These are phyloP conservation scores for Lutraria rhynchaena DNA, from an alignment of 1,140 invertebrate species.

Conservation along the genomic window DNA sequence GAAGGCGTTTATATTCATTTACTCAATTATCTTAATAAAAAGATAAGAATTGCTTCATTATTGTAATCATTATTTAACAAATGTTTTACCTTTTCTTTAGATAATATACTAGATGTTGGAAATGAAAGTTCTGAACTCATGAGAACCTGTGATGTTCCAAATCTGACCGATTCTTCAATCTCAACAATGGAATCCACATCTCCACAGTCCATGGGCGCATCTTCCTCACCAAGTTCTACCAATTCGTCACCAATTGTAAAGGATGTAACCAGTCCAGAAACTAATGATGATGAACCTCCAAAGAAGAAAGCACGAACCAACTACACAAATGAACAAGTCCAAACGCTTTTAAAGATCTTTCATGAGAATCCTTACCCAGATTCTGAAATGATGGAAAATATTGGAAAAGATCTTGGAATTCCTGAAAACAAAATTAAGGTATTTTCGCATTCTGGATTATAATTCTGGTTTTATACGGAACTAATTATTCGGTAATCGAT, in stretches of 20 bases:
- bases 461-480: too few species aligned
- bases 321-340: slow-evolving; percentile 69
- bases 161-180: slow-evolving; percentile 63
- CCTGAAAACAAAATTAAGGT: slow-evolving; percentile 72
- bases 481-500: too few species aligned
- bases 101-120: slow-evolving; percentile 35
- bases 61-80: too few species aligned
- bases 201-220: slow-evolving; percentile 44
- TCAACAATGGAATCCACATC: slow-evolving; percentile 56
- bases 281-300: slow-evolving; percentile 5
- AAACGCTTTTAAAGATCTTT: slow-evolving; percentile 67
- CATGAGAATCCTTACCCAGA: slow-evolving; percentile 73
- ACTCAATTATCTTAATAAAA: too few species aligned
- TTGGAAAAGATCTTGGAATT: slow-evolving; percentile 66
- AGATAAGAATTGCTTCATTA: too few species aligned
- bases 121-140: slow-evolving; percentile 25
- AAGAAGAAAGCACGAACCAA: slow-evolving; percentile 70
- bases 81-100: background rate
- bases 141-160: slow-evolving; percentile 21
- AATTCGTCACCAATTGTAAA: slow-evolving; percentile 24
- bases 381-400: slow-evolving; percentile 67
- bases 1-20: too few species aligned
- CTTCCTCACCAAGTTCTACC: slow-evolving; percentile 55
- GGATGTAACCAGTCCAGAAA: slow-evolving; percentile 15
- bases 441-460: too few species aligned